phyloP scores from a whole-genome alignment of 2,888 invertebrate genomes.

The Eulithis prunata region DNA sequence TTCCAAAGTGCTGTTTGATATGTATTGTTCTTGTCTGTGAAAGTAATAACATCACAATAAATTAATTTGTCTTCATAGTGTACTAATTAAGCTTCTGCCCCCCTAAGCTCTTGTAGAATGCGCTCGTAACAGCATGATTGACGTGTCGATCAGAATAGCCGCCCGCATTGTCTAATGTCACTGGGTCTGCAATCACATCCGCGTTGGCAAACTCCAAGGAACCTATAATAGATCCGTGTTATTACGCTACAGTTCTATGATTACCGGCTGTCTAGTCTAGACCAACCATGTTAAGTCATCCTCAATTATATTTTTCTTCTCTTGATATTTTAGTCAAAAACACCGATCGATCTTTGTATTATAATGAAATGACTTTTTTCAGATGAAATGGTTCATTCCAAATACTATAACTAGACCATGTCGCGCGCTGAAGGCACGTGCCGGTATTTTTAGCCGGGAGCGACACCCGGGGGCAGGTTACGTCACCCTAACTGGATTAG shows the following conservation, averaged over 20 bases:
- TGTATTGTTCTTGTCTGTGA: background rate
- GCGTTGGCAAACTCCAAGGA: conserved; percentile 56
- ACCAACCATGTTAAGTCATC: conserved; percentile 25
- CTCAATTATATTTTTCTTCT: conserved; percentile 6
- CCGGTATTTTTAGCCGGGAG: conserved; percentile 70
- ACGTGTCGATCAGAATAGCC: conserved; percentile 52
- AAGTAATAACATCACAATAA: background rate
- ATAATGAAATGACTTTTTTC: conserved; percentile 15
- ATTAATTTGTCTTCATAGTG: conserved; percentile 20
- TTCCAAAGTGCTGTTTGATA: conserved; percentile 1
- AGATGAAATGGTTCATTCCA: conserved; percentile 25
- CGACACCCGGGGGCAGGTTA: conserved; percentile 71
- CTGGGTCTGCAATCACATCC: conserved; percentile 56
- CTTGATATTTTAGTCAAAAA: background rate
- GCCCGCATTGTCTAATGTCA: conserved; percentile 67
- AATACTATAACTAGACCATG: conserved; percentile 54
- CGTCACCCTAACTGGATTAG: conserved; percentile 65
- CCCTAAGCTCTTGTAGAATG: conserved; percentile 41
- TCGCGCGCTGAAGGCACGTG: conserved; percentile 66
- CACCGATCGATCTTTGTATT: conserved; percentile 8
- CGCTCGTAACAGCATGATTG: conserved; percentile 37
- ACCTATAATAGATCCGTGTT: conserved; percentile 30
- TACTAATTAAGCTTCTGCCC: conserved; percentile 40
- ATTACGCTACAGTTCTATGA: conserved; percentile 20
- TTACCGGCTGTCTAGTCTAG: conserved; percentile 35